Conservation (phyloP, 2,888 invertebrate genomes). For the Platynereis dumerilii region DNA sequence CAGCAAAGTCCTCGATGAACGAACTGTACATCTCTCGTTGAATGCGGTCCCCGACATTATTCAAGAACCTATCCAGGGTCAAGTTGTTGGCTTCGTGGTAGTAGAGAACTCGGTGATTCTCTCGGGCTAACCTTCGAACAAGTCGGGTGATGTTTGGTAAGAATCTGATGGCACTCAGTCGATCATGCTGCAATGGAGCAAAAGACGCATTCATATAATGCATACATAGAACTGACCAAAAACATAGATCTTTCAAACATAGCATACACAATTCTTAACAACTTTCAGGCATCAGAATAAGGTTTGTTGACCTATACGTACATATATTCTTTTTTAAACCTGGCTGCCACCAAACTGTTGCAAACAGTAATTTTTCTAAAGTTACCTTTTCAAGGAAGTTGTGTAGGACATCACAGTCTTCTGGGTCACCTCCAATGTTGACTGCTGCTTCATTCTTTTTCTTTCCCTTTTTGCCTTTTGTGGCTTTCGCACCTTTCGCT, state of each 20-base stretch:
- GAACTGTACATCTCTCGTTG: neutral
- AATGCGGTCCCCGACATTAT: neutral
- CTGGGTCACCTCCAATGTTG: neutral
- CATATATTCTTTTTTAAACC: too few species aligned
- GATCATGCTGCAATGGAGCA: slow-evolving; percentile 26
- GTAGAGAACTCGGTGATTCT: slow-evolving; percentile 44
- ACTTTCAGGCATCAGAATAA: too few species aligned
- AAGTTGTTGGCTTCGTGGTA: slow-evolving; percentile 43
- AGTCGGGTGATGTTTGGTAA: slow-evolving; percentile 45
- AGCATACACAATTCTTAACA: too few species aligned
- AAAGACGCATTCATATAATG: too few species aligned
- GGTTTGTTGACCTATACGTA: too few species aligned
- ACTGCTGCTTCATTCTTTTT: too few species aligned
- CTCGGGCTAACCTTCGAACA: slow-evolving; percentile 40
- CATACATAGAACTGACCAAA: too few species aligned
- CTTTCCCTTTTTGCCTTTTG: too few species aligned
- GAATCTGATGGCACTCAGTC: slow-evolving; percentile 42
- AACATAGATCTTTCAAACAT: too few species aligned
- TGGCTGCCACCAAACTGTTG: too few species aligned
- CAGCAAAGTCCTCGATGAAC: slow-evolving; percentile 35
- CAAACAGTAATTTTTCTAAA: too few species aligned
- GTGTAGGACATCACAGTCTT: slow-evolving; percentile 1
- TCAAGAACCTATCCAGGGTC: slow-evolving; percentile 19
- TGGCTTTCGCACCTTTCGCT: too few species aligned
- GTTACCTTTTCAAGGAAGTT: neutral